These are phyloP conservation scores for Baryphthengus martii DNA, from an alignment of 2,113 vertebrate species.

Conservation along the genomic window DNA sequence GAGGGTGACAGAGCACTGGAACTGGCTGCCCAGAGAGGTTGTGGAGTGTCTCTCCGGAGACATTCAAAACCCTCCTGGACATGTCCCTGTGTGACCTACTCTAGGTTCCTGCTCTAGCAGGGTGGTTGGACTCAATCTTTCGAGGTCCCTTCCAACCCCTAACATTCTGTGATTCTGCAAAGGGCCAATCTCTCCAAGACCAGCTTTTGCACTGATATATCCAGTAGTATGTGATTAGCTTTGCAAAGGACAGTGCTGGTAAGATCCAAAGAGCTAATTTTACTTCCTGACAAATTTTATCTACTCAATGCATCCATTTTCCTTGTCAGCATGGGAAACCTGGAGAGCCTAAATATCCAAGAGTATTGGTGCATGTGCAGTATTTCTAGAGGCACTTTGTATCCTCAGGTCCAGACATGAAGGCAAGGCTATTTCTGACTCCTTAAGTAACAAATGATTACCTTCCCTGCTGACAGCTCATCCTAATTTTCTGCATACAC, in stretches of 20 bases:
- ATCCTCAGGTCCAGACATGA: neutral
- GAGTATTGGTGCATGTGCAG: rapidly evolving
- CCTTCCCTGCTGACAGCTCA: neutral
- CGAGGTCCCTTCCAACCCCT: too few species aligned
- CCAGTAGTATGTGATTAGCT: neutral
- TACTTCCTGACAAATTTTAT: neutral
- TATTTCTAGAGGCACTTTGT: neutral
- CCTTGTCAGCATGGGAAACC: neutral
- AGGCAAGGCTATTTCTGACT: neutral
- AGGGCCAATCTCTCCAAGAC: neutral
- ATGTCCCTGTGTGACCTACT: too few species aligned
- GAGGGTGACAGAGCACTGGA: too few species aligned
- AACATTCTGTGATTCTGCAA: too few species aligned
- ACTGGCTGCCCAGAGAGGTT: too few species aligned
- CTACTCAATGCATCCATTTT: neutral
- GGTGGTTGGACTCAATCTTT: too few species aligned
- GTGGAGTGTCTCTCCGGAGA: too few species aligned
- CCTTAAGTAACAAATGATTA: neutral
- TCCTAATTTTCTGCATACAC: neutral
- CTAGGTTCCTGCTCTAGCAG: too few species aligned
- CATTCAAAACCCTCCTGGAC: too few species aligned
- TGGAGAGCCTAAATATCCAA: neutral
- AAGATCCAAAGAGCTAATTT: neutral
- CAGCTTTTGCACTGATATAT: neutral
- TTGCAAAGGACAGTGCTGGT: neutral